These are phyloP conservation scores for Paradoxurus hermaphroditus DNA, from an alignment of 2,113 vertebrate species.

Conservation along the genomic window DNA sequence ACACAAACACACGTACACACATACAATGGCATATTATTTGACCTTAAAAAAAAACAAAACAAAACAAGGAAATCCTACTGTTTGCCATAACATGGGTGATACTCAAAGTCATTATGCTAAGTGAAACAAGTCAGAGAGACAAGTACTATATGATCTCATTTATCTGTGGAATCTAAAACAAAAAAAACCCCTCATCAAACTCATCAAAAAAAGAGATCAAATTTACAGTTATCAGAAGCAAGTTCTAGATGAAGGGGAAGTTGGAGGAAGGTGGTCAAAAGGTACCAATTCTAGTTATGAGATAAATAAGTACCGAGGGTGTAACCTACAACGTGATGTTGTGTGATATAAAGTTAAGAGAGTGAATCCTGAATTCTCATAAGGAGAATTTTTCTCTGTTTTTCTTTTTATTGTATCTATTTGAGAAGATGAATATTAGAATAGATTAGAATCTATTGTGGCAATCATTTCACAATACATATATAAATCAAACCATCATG, in stretches of 20 bases:
- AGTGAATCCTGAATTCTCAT: not conserved
- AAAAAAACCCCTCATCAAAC: not conserved
- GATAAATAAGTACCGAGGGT: not conserved
- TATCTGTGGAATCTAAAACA: not conserved
- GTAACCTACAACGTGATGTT: not conserved
- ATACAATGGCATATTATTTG: not conserved
- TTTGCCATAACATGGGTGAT: not conserved
- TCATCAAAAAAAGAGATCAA: not conserved
- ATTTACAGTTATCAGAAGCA: not conserved
- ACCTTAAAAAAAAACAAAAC: too few relatives aligned
- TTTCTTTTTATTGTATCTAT: not conserved
- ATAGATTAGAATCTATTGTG: not conserved
- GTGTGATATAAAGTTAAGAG: not conserved
- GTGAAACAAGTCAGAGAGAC: not conserved
- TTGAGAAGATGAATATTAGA: not conserved
- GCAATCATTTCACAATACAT: not conserved
- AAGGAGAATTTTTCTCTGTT: not conserved
- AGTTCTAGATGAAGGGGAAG: not conserved
- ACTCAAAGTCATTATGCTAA: not conserved
- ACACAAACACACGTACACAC: not conserved
- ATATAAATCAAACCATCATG: not conserved
- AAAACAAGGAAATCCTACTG: not conserved
- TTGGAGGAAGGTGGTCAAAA: not conserved
- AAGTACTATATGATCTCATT: not conserved
- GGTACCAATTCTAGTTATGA: not conserved